Conservation (phyloP, 2,888 invertebrate species). For the Cataglyphis livida region DNA sequence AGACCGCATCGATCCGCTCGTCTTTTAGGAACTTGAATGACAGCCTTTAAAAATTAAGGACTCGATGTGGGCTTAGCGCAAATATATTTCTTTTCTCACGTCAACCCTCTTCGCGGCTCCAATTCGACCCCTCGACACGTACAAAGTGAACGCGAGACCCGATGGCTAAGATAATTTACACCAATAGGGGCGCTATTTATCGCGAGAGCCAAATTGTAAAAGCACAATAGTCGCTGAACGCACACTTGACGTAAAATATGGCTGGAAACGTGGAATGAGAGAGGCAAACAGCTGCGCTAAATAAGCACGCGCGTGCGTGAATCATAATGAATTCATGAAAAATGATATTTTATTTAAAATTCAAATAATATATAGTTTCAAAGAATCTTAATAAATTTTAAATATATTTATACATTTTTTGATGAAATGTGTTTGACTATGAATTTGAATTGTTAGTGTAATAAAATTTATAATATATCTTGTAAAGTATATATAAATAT, state of each 20-base stretch:
- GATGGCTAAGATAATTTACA: constrained; percentile 26
- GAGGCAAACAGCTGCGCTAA: background rate
- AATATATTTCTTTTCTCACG: constrained; percentile 42
- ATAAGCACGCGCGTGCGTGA: background rate
- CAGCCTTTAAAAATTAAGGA: constrained; percentile 30
- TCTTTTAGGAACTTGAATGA: constrained; percentile 14
- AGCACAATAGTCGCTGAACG: constrained; percentile 31
- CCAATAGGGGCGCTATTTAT: constrained; percentile 28
- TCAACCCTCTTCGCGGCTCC: constrained; percentile 3
- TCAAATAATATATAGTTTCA: background rate
- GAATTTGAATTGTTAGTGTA: background rate
- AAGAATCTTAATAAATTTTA: background rate
- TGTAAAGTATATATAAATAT: background rate
- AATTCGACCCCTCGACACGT: background rate
- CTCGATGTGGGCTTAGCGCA: background rate
- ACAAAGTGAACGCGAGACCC: constrained; percentile 19
- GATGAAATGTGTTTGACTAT: background rate
- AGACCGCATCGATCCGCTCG: constrained; percentile 2
- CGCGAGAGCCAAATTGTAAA: constrained; percentile 20
- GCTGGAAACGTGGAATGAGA: background rate
- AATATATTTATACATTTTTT: background rate
- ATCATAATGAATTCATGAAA: background rate
- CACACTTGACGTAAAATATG: constrained; percentile 7
- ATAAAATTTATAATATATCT: background rate
- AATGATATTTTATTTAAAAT: constrained; percentile 5